These are phyloP conservation scores for Luperina nickerlii DNA, from an alignment of 2,888 invertebrate species.

Conservation along the genomic window DNA sequence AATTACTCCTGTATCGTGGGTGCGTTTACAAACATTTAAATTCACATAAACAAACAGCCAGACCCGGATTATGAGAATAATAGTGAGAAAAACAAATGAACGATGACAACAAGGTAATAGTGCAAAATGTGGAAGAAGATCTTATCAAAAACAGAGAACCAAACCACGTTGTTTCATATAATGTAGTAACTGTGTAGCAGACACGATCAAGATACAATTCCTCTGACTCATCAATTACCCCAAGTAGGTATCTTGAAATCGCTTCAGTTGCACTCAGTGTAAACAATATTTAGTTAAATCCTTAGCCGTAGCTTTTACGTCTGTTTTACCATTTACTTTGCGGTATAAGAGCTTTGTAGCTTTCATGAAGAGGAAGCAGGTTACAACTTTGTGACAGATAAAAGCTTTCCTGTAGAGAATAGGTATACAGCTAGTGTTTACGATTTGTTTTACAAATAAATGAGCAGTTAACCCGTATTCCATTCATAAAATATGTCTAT, in stretches of 20 bases:
- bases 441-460: not conserved
- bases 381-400: not conserved
- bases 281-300: slow-evolving; percentile 24
- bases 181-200: slow-evolving; percentile 25
- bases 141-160: not conserved
- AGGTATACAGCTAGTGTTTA: not conserved
- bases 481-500: not conserved
- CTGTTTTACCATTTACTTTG: not conserved
- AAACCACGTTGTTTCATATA: slow-evolving; percentile 15
- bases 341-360: not conserved
- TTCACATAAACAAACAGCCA: no score
- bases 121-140: not conserved
- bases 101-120: not conserved
- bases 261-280: slow-evolving; percentile 33
- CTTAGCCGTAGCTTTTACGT: not conserved
- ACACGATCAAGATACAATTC: slow-evolving; percentile 34
- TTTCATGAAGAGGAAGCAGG: not conserved
- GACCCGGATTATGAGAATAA: not conserved
- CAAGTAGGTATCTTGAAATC: slow-evolving; percentile 37
- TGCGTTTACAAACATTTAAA: no score
- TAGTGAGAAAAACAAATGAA: not conserved
- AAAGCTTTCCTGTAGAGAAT: not conserved
- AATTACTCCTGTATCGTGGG: no score
- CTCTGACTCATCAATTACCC: slow-evolving; percentile 43
- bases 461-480: not conserved